phyloP scores from a whole-genome alignment of 1,140 invertebrate genomes.

The Drosophila erecta region DNA sequence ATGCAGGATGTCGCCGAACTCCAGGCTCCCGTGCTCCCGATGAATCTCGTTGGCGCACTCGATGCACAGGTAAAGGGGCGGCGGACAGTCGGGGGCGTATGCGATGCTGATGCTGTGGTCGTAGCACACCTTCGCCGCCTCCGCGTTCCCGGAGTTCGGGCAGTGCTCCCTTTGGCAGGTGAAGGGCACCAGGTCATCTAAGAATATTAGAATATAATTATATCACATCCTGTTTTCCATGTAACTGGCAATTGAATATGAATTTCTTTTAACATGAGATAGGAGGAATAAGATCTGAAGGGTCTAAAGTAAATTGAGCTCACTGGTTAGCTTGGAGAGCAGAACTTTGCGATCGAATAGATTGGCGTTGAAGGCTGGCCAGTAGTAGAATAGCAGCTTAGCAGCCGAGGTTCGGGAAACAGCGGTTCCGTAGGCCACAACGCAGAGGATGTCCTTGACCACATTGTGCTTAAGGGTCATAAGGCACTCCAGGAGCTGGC shows the following conservation, averaged over 20 bases:
- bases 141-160: conserved; percentile 92
- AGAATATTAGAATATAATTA: too few species aligned
- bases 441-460: conserved; percentile 96
- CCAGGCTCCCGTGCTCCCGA: conserved; percentile 92
- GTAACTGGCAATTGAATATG: too few species aligned
- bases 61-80: conserved; percentile 97
- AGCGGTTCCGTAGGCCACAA: conserved; percentile 98
- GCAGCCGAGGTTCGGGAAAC: conserved; percentile 95
- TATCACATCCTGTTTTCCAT: too few species aligned
- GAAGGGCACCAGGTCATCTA: conserved; percentile 90
- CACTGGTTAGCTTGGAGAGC: conserved; percentile 95
- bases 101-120: conserved; percentile 94
- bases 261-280: too few species aligned
- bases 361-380: conserved; percentile 98
- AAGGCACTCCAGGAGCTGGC: conserved; percentile 96
- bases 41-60: conserved; percentile 97
- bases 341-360: conserved; percentile 95
- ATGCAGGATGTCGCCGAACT: conserved; percentile 96
- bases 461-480: conserved; percentile 96
- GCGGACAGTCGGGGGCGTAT: conserved; percentile 93
- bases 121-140: conserved; percentile 96
- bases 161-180: conserved; percentile 94
- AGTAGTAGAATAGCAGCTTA: conserved; percentile 99
- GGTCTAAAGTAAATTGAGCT: conserved; percentile 56
- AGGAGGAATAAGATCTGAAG: too few species aligned